These are phyloP conservation scores for Parotia lawesii DNA, from an alignment of 2,113 vertebrate species.

Conservation along the genomic window DNA sequence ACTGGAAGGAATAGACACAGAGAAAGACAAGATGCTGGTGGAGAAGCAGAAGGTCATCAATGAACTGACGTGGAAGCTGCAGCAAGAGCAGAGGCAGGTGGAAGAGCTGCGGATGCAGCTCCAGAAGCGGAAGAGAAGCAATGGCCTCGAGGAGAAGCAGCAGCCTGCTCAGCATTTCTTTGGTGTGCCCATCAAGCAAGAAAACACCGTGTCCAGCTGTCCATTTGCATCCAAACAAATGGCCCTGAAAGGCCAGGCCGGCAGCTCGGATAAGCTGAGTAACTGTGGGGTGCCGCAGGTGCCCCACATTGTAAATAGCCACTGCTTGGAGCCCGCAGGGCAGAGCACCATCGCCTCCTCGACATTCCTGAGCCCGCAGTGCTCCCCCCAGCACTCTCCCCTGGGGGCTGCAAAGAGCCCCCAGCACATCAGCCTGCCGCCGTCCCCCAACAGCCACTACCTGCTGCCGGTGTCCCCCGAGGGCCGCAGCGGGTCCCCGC, in stretches of 20 bases:
- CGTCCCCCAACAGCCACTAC: slow-evolving; percentile 86
- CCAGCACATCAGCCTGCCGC: slow-evolving; percentile 83
- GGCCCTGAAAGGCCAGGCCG: slow-evolving; percentile 44
- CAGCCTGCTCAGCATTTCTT: slow-evolving; percentile 73
- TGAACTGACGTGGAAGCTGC: slow-evolving; percentile 94
- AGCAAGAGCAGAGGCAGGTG: slow-evolving; percentile 93
- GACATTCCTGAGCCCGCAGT: slow-evolving; percentile 92
- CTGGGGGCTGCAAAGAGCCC: slow-evolving; percentile 80
- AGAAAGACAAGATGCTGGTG: slow-evolving; percentile 98
- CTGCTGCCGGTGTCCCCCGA: slow-evolving; percentile 80
- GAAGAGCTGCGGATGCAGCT: slow-evolving; percentile 93
- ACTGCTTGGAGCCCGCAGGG: slow-evolving; percentile 73
- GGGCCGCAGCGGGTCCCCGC: slow-evolving; percentile 70
- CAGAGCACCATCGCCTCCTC: slow-evolving; percentile 78
- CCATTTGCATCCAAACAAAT: slow-evolving; percentile 83
- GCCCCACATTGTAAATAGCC: slow-evolving; percentile 67
- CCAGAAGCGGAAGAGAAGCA: slow-evolving; percentile 85
- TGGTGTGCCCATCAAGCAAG: slow-evolving; percentile 87
- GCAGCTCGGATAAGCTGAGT: slow-evolving; percentile 72
- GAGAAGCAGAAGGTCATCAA: slow-evolving; percentile 99
- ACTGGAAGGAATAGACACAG: slow-evolving; percentile 82
- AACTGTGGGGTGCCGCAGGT: slow-evolving; percentile 69
- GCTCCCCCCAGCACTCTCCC: slow-evolving; percentile 90
- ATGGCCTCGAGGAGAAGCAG: slow-evolving; percentile 70
- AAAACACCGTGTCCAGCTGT: slow-evolving; percentile 85